Conservation (phyloP, 2,113 vertebrate genomes). For the Cyanoliseus patagonus region DNA sequence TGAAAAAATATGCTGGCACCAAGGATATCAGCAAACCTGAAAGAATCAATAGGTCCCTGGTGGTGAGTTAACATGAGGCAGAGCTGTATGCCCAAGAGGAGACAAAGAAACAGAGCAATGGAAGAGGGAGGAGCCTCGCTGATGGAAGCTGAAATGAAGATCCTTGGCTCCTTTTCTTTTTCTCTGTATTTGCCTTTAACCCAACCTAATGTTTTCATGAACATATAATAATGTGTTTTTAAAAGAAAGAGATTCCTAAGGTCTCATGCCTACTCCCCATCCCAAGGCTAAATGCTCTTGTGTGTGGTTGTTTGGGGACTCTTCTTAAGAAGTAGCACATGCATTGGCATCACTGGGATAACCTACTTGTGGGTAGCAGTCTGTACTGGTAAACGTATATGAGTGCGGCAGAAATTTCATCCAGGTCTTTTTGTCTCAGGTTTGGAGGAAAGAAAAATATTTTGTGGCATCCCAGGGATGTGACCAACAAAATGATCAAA, state of each 20-base stretch:
- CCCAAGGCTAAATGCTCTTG: not conserved
- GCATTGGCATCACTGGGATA: not conserved
- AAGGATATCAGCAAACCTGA: not conserved
- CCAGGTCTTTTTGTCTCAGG: not conserved
- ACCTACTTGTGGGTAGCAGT: not conserved
- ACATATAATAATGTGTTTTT: not conserved
- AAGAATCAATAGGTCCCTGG: not conserved
- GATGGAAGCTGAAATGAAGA: not conserved
- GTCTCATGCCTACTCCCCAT: not conserved
- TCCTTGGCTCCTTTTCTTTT: not conserved
- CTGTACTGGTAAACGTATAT: not conserved
- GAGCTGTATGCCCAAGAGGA: not conserved
- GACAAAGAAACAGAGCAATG: not conserved
- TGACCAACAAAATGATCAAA: accelerated
- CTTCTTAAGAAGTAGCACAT: not conserved
- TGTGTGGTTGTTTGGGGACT: not conserved
- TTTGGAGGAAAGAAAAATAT: not conserved
- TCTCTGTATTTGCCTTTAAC: not conserved
- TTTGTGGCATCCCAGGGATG: not conserved
- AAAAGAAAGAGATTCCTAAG: not conserved
- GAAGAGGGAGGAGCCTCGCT: not conserved
- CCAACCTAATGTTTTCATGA: not conserved
- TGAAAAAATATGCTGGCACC: not conserved
- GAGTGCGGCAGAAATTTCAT: not conserved
- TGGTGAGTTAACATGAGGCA: not conserved